A percentile compares a stretch with the other conserved stretches of the same genome.
Evolutionary conservation across 2,888 invertebrate genomes (phyloP).

Genomic region (Catocala nupta): DNA sequence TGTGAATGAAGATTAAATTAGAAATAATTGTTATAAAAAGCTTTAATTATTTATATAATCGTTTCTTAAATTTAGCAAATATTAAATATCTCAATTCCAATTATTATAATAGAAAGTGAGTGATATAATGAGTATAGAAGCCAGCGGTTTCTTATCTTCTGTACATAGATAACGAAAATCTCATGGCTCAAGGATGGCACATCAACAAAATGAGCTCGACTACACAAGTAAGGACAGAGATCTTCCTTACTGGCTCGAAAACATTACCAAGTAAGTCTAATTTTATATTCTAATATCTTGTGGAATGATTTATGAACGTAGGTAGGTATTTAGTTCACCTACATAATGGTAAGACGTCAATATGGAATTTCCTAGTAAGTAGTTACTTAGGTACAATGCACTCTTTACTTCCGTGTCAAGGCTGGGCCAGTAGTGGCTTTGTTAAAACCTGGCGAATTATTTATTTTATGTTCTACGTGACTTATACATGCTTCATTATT

Average conservation of each 20-base stretch:
- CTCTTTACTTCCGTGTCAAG: slow-evolving; percentile 63
- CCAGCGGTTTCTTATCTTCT: slow-evolving; percentile 34
- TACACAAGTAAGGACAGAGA: slow-evolving; percentile 68
- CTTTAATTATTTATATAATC: slow-evolving; percentile 23
- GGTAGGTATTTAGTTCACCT: slow-evolving; percentile 22
- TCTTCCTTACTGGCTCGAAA: slow-evolving; percentile 78
- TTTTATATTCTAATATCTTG: slow-evolving; percentile 32
- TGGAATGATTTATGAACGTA: slow-evolving; percentile 62
- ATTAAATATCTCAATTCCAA: slow-evolving; percentile 17
- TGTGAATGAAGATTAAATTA: slow-evolving; percentile 62
- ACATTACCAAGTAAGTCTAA: slow-evolving; percentile 77
- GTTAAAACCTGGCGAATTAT: slow-evolving; percentile 10
- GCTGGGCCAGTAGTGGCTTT: slow-evolving; percentile 48
- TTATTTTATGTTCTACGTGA: slow-evolving; percentile 6
- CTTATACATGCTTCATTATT: slow-evolving; percentile 30
- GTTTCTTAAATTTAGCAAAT: slow-evolving; percentile 16
- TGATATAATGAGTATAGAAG: slow-evolving; percentile 37
- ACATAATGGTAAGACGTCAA: slow-evolving; percentile 52
- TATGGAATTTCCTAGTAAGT: slow-evolving; percentile 40
- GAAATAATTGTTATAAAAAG: slow-evolving; percentile 47
- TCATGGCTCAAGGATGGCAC: slow-evolving; percentile 81
- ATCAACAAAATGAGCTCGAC: slow-evolving; percentile 72
- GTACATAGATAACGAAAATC: slow-evolving; percentile 52
- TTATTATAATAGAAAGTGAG: slow-evolving; percentile 21
- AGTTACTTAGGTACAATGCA: slow-evolving; percentile 49